Evolutionary conservation across 2,113 vertebrate genomes (phyloP).

Genomic region (Microtus montanus): DNA sequence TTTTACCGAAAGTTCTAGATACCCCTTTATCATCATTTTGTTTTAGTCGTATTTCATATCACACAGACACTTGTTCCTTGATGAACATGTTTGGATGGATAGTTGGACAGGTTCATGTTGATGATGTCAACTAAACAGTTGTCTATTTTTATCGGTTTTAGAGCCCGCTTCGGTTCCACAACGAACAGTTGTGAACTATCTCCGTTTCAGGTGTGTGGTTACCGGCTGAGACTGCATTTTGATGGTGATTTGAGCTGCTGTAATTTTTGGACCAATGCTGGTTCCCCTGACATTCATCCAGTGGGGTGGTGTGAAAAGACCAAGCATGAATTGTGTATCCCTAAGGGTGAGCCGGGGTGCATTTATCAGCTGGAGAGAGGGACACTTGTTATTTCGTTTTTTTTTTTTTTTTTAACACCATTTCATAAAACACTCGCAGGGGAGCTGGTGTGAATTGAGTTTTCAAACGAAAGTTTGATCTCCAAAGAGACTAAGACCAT

Average conservation of each 20-base stretch:
- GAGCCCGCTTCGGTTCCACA: not conserved
- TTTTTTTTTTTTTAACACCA: conserved; percentile 55
- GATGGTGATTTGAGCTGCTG: conserved; percentile 84
- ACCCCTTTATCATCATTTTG: not conserved
- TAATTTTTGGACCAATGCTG: conserved; percentile 84
- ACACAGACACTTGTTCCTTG: not conserved
- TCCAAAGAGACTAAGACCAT: not conserved
- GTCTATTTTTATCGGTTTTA: conserved; percentile 30
- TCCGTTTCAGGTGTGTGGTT: conserved; percentile 79
- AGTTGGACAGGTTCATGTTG: not conserved
- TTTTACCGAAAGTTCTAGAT: not conserved
- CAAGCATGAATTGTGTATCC: conserved; percentile 79
- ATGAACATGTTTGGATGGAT: not conserved
- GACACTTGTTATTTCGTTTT: not conserved
- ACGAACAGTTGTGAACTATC: not conserved
- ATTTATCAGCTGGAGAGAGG: not conserved
- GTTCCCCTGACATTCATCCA: conserved; percentile 82
- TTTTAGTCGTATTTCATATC: not conserved
- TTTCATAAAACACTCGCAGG: conserved; percentile 9
- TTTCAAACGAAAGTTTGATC: conserved; percentile 50
- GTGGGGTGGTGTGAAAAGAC: conserved; percentile 84
- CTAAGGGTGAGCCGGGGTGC: conserved; percentile 74
- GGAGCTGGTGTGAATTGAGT: conserved; percentile 39
- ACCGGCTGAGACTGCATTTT: conserved; percentile 83
- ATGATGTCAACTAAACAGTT: not conserved